Conservation (phyloP, 2,797 vertebrate genomes). For the Clamator glandarius region DNA sequence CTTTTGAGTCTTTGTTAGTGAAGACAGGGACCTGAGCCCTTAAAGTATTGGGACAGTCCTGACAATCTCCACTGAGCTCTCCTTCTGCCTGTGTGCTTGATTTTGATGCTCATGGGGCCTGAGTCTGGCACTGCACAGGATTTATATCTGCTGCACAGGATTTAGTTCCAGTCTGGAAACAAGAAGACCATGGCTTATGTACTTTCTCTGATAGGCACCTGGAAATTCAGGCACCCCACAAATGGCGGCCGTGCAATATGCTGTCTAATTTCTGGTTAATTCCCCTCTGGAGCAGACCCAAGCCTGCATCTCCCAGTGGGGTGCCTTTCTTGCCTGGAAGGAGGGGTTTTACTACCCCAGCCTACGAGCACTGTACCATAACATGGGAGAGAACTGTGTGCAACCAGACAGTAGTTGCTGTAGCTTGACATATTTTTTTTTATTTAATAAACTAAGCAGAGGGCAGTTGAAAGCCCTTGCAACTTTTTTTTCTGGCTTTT, state of each 20-base stretch:
- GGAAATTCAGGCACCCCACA: not conserved
- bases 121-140: not conserved
- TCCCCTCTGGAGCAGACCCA: not conserved
- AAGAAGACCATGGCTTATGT: not conserved
- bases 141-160: not conserved
- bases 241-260: fast-evolving
- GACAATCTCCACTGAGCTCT: not conserved
- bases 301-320: fast-evolving
- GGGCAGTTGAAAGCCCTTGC: not conserved
- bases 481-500: not conserved
- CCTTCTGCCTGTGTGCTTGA: fast-evolving
- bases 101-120: fast-evolving
- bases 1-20: not conserved
- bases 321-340: not conserved
- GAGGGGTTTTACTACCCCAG: not conserved
- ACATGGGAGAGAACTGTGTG: not conserved
- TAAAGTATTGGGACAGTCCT: not conserved
- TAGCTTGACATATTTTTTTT: not conserved
- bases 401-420: not conserved
- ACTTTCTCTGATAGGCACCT: not conserved
- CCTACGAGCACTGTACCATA: not conserved
- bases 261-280: not conserved
- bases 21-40: not conserved
- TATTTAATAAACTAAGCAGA: not conserved
- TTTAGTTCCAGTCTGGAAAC: not conserved